Conservation (phyloP, 2,888 invertebrate genomes). For the Lepidochrysops patricia region DNA sequence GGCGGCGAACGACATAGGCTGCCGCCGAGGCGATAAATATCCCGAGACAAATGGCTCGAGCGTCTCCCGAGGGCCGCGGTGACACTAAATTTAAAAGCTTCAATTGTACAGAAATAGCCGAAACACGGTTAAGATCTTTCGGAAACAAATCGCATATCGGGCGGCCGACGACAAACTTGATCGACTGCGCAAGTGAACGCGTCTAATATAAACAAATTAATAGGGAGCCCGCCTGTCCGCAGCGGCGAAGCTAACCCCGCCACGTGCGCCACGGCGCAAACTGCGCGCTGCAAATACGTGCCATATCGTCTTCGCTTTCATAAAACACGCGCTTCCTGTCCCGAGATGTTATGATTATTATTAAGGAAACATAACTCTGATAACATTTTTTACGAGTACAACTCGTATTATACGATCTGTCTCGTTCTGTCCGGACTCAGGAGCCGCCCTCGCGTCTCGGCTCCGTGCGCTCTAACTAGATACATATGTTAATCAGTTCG, state of each 20-base stretch:
- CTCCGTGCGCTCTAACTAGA: slow-evolving; percentile 49
- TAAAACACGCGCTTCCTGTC: slow-evolving; percentile 53
- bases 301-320: slow-evolving; percentile 38
- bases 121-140: slow-evolving; percentile 72
- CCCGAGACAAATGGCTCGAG: slow-evolving; percentile 70
- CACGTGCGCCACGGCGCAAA: slow-evolving; percentile 37
- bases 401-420: slow-evolving; percentile 28
- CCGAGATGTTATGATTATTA: slow-evolving; percentile 49
- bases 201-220: slow-evolving; percentile 75
- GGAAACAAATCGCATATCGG: slow-evolving; percentile 73
- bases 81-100: slow-evolving; percentile 74
- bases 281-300: slow-evolving; percentile 49
- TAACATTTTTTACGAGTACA: slow-evolving; percentile 36
- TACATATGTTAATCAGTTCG: slow-evolving; percentile 64
- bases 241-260: slow-evolving; percentile 41
- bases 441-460: slow-evolving; percentile 32
- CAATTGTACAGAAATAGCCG: slow-evolving; percentile 73
- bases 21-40: slow-evolving; percentile 68
- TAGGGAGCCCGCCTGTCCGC: slow-evolving; percentile 52
- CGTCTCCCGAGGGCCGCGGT: slow-evolving; percentile 70
- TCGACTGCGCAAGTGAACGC: slow-evolving; percentile 72
- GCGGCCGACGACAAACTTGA: slow-evolving; percentile 69
- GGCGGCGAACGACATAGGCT: slow-evolving; percentile 61
- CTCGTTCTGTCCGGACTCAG: slow-evolving; percentile 25
- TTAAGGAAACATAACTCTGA: slow-evolving; percentile 57